Conservation (phyloP, 2,797 vertebrate species). For the Buceros bicornis region DNA sequence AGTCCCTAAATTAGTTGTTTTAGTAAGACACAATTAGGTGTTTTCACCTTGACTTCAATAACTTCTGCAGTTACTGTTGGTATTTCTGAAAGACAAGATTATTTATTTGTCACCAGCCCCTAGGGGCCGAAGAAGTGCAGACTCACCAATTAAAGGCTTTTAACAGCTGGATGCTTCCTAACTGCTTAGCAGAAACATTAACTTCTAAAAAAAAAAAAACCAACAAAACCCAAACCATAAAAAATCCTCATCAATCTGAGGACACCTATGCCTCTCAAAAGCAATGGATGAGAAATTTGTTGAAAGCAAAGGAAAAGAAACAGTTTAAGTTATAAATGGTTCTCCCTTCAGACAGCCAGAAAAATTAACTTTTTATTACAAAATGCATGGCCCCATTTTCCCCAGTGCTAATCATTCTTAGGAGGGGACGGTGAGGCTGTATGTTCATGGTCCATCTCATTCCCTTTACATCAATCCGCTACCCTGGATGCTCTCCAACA, state of each 20-base stretch:
- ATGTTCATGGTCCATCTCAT: background rate
- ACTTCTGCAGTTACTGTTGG: background rate
- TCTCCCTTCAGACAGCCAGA: background rate
- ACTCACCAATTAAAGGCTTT: slow-evolving; percentile 68
- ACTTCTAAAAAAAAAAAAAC: background rate
- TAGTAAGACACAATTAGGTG: background rate
- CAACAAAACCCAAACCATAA: background rate
- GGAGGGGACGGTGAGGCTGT: background rate
- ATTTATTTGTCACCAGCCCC: background rate
- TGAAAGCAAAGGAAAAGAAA: slow-evolving; percentile 15
- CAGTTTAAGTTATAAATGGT: background rate
- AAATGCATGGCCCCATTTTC: background rate
- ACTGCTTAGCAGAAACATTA: slow-evolving; percentile 28
- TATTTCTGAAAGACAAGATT: slow-evolving; percentile 18
- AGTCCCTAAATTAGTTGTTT: background rate
- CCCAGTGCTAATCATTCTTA: background rate
- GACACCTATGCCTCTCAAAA: background rate
- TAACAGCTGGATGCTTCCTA: slow-evolving; percentile 66
- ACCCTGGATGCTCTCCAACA: background rate
- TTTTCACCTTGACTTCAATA: slow-evolving; percentile 11
- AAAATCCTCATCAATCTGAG: background rate
- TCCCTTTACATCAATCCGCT: background rate
- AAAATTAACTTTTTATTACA: background rate
- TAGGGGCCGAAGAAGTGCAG: background rate
- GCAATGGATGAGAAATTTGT: background rate